Evolutionary conservation across 2,888 invertebrate species (phyloP).

Genomic region (Trachelus stipa): DNA sequence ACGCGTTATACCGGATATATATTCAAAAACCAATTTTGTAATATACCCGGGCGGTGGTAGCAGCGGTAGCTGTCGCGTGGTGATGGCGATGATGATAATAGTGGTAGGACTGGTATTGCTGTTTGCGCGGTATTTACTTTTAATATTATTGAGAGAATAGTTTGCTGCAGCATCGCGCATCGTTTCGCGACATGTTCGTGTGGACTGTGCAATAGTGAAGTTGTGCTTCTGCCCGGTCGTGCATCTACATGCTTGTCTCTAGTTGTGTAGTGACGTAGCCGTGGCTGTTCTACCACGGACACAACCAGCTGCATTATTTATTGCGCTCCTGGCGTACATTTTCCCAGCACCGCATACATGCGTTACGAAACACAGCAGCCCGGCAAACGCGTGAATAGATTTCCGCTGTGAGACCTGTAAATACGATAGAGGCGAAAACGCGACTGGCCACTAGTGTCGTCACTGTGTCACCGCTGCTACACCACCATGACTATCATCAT

Average conservation of each 20-base stretch:
- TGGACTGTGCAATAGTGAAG: background rate
- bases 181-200: background rate
- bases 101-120: background rate
- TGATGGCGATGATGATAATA: background rate
- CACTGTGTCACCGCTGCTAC: background rate
- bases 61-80: background rate
- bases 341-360: background rate
- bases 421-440: background rate
- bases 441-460: background rate
- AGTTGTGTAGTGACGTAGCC: background rate
- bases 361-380: background rate
- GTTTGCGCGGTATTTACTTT: background rate
- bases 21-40: background rate
- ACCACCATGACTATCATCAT: background rate
- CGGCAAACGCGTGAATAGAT: conserved; percentile 8
- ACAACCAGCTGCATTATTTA: conserved; percentile 6
- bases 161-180: background rate
- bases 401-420: background rate
- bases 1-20: background rate
- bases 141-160: conserved; percentile 7
- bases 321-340: conserved; percentile 6
- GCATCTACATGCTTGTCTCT: background rate
- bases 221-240: background rate
- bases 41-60: background rate
- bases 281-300: background rate